These are phyloP conservation scores for Argyresthia albistria DNA, from an alignment of 2,888 invertebrate species.

Conservation along the genomic window DNA sequence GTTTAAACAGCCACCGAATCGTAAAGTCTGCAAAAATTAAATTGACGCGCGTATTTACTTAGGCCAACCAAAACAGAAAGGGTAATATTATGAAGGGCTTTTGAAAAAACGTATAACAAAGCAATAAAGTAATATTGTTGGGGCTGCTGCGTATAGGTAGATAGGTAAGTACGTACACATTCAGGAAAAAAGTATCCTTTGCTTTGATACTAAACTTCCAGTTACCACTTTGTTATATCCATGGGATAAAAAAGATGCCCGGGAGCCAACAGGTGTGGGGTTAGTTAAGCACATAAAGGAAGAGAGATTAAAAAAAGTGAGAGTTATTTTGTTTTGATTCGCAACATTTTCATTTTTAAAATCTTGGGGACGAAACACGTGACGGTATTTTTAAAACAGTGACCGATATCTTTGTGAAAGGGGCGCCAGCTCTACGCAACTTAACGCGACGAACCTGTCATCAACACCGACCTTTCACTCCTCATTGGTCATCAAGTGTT, in stretches of 20 bases:
- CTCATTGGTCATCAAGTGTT: too few relatives aligned
- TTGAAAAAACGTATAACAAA: slow-evolving; percentile 19
- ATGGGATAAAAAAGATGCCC: slow-evolving; percentile 53
- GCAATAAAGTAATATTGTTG: slow-evolving; percentile 4
- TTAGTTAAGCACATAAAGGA: slow-evolving; percentile 57
- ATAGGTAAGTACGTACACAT: background rate
- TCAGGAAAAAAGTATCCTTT: background rate
- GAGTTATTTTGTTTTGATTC: slow-evolving; percentile 54
- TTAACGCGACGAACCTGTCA: too few relatives aligned
- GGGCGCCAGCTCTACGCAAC: too few relatives aligned
- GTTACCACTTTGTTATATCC: slow-evolving; percentile 37
- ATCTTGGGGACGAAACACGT: too few relatives aligned
- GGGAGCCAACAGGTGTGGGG: slow-evolving; percentile 58
- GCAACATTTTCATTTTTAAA: background rate
- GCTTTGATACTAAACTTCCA: slow-evolving; percentile 17
- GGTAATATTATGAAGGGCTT: slow-evolving; percentile 22
- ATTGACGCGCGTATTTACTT: slow-evolving; percentile 23
- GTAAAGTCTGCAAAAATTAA: background rate
- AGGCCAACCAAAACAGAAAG: slow-evolving; percentile 32
- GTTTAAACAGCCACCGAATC: background rate
- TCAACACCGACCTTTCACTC: too few relatives aligned
- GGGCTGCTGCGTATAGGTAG: background rate
- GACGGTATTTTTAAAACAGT: too few relatives aligned
- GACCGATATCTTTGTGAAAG: too few relatives aligned
- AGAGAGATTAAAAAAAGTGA: slow-evolving; percentile 60